Conservation (phyloP, 2,888 invertebrate species). For the Timema podura region DNA sequence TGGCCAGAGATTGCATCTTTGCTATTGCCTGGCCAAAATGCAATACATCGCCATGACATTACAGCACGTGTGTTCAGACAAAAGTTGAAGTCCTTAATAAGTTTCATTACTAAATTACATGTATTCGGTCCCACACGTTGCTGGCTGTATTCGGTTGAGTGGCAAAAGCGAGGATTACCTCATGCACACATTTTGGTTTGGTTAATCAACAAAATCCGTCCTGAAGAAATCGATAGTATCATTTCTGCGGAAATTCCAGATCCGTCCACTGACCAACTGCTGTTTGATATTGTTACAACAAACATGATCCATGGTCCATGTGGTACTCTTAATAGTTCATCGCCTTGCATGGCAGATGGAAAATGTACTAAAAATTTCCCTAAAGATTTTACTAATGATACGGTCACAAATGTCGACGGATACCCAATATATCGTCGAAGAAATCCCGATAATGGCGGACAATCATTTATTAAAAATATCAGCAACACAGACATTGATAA, state of each 20-base stretch:
- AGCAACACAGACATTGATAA: no score
- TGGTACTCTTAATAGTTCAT: no score
- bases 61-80: constrained; percentile 34
- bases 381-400: constrained; percentile 33
- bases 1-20: constrained; percentile 38
- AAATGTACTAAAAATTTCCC: constrained; percentile 26
- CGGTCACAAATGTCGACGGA: constrained; percentile 34
- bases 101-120: constrained; percentile 32
- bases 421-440: constrained; percentile 36
- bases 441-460: constrained; percentile 31
- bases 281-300: constrained; percentile 27
- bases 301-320: no score
- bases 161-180: constrained; percentile 36
- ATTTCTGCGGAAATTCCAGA: constrained; percentile 43
- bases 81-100: constrained; percentile 27
- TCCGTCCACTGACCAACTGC: constrained; percentile 14
- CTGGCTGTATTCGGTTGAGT: constrained; percentile 36
- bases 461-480: no score
- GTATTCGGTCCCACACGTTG: constrained; percentile 34
- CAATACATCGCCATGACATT: constrained; percentile 35
- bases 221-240: constrained; percentile 37
- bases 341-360: no score
- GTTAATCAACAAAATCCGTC: constrained; percentile 33
- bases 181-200: constrained; percentile 12
- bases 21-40: constrained; percentile 32